phyloP scores from a whole-genome alignment of 2,888 invertebrate species.

The Eupithecia dodoneata region DNA sequence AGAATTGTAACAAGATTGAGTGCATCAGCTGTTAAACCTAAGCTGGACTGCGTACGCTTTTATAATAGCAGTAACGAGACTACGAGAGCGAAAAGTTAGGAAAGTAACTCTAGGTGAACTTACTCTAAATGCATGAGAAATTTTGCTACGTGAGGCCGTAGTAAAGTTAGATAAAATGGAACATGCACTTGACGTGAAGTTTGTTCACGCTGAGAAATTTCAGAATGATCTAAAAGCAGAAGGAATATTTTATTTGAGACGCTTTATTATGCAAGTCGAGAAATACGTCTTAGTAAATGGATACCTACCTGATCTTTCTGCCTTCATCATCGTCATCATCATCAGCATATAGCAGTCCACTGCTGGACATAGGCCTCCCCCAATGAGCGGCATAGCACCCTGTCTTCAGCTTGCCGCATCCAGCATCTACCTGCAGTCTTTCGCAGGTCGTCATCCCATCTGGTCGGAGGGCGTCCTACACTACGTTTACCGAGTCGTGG shows the following conservation, averaged over 20 bases:
- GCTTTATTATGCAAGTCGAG: neutral
- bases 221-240: neutral
- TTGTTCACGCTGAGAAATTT: neutral
- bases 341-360: too few relatives aligned
- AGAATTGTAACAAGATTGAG: too few relatives aligned
- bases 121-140: slow-evolving; percentile 27
- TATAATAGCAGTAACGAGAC: slow-evolving; percentile 35
- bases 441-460: too few relatives aligned
- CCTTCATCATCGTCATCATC: too few relatives aligned
- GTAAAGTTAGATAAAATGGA: slow-evolving; percentile 4
- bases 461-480: too few relatives aligned
- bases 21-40: neutral
- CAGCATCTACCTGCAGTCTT: too few relatives aligned
- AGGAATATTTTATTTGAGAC: neutral
- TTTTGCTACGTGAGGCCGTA: slow-evolving; percentile 14
- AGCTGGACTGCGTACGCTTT: slow-evolving; percentile 9
- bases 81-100: slow-evolving; percentile 33
- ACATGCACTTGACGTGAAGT: neutral
- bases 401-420: too few relatives aligned
- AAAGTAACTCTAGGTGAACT: slow-evolving; percentile 17
- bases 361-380: too few relatives aligned
- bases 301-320: too few relatives aligned
- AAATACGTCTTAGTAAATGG: too few relatives aligned
- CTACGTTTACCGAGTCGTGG: too few relatives aligned
- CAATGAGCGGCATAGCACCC: too few relatives aligned